phyloP scores from a whole-genome alignment of 1,140 invertebrate species.

The Pteromalus puparum region DNA sequence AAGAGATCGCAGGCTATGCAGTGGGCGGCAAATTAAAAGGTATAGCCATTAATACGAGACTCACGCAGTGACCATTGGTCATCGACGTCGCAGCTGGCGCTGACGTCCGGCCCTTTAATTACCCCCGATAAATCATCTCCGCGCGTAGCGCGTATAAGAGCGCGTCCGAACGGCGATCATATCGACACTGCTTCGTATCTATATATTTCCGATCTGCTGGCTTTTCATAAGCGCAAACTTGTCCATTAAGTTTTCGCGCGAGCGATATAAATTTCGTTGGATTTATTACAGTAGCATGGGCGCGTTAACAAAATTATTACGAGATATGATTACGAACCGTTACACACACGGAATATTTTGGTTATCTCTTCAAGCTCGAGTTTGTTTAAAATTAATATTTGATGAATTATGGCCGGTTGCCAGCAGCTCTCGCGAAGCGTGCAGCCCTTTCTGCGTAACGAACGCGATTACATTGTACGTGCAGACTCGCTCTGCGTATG shows the following conservation, averaged over 20 bases:
- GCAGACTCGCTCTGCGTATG: too few relatives aligned
- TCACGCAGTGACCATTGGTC: slow-evolving; percentile 65
- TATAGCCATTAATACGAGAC: slow-evolving; percentile 60
- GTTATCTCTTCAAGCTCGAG: too few relatives aligned
- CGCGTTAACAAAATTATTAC: too few relatives aligned
- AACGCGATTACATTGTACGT: too few relatives aligned
- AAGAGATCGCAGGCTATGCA: not conserved
- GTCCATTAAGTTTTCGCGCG: not conserved
- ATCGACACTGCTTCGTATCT: not conserved
- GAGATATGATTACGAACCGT: too few relatives aligned
- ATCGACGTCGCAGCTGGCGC: slow-evolving; percentile 61
- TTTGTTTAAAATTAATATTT: too few relatives aligned
- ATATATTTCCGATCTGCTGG: not conserved
- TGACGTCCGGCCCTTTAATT: slow-evolving; percentile 67
- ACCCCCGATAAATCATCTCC: slow-evolving; percentile 63
- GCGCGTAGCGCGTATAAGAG: not conserved
- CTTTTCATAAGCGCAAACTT: not conserved
- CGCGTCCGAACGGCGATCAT: not conserved
- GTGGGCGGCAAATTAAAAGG: slow-evolving; percentile 55
- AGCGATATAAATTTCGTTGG: not conserved
- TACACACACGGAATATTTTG: too few relatives aligned
- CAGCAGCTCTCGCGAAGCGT: too few relatives aligned
- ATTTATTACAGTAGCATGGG: too few relatives aligned
- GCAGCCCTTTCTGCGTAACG: too few relatives aligned
- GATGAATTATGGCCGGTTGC: too few relatives aligned